Evolutionary conservation across 1,140 invertebrate genomes (phyloP), one percentile per base, ranked within the genome.

Genomic region (Ips typographus): DNA sequence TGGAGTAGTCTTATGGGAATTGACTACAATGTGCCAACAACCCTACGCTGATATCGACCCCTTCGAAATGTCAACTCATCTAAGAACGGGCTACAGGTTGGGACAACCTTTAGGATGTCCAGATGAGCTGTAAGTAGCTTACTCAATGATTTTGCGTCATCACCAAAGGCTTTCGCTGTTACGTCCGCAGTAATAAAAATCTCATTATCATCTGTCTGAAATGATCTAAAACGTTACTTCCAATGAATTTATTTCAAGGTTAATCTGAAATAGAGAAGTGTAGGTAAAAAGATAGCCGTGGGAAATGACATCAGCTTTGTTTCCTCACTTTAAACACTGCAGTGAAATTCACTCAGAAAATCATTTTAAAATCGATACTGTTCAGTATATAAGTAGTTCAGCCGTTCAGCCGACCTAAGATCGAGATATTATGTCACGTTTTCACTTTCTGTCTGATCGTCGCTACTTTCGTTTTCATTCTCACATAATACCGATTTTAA

Each of bases 81-180:
- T 98, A 39, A 86, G 90, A 68, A 93, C 95, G 75, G 94, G 95
- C 8, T 96, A 95, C 79, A 86, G 95, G 77, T 87, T 98, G 74
- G 90, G 92, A 39, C 95, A 97, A 78, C 96, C 96, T 49, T 89
- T 93, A 73, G 97, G 96, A 82, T 98, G 96, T 80, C 96, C 96
- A 0, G 95, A 98, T 84, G 94, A 98, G 84, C 79, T 98, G 88
- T 96, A 85, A 91, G 91, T 63, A 67, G 22, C 39, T 8, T 5
- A n/a, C 40, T 47, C n/a, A 37, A 7, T 36, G n/a, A 41, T 59
- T 59, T 59, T 40, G 2, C n/a, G 37, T 55, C 6, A 55, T 55
- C 37, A 37, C 37, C 37, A 36, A 36, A 7, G 52, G 7, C 37
- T 55, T 55, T 22, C 36, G 52, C 37, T 55, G 6, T 37, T 36